phyloP scores from a whole-genome alignment of 2,888 invertebrate species.

The Embidobia sp. region DNA sequence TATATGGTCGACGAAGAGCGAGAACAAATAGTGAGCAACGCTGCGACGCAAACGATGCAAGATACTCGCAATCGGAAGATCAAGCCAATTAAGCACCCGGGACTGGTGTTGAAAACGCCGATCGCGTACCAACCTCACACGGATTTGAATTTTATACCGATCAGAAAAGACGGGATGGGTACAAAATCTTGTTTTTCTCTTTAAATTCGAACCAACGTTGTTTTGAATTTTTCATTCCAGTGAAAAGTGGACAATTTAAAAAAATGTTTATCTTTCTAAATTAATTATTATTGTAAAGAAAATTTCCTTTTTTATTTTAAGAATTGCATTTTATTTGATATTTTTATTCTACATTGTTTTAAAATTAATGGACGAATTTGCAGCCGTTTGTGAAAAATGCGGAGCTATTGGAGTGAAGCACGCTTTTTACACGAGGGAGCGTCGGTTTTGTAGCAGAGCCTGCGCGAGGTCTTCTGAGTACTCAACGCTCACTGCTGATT shows the following conservation, averaged over 20 bases:
- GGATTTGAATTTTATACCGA: constrained; percentile 92
- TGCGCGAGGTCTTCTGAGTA: constrained; percentile 85
- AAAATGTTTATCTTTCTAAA: too few species aligned
- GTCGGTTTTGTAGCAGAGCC: constrained; percentile 90
- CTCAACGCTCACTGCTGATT: constrained; percentile 71
- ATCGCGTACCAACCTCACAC: constrained; percentile 90
- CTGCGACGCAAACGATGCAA: constrained; percentile 83
- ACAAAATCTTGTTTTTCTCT: too few species aligned
- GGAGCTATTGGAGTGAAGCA: constrained; percentile 93
- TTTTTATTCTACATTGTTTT: too few species aligned
- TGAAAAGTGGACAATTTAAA: neutral
- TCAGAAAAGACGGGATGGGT: constrained; percentile 95
- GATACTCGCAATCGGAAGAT: constrained; percentile 85
- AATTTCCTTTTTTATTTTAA: too few species aligned
- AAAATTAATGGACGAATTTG: too few species aligned
- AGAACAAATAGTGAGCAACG: constrained; percentile 82
- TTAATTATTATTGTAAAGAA: too few species aligned
- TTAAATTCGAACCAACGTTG: too few species aligned
- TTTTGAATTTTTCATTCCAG: too few species aligned
- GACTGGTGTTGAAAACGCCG: constrained; percentile 88
- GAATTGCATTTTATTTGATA: too few species aligned
- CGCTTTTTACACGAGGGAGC: constrained; percentile 92
- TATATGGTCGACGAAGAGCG: constrained; percentile 82
- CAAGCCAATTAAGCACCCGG: constrained; percentile 88
- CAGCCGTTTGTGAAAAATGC: constrained; percentile 92